These are phyloP conservation scores for Poeciliopsis turrubarensis DNA, from an alignment of 2,113 vertebrate species.

Conservation along the genomic window DNA sequence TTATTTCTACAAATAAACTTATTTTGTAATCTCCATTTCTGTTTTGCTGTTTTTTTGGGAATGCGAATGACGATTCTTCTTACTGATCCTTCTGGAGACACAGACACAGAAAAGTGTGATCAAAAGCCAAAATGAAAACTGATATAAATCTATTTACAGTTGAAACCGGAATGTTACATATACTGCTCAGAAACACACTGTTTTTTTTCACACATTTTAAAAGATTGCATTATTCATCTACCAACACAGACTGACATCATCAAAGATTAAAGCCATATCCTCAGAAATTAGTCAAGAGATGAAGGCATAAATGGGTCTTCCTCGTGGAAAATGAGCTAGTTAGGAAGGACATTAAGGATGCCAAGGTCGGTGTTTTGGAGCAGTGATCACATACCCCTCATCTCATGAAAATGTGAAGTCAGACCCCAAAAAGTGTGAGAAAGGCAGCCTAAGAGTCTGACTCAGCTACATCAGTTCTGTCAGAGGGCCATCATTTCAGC, in stretches of 20 bases:
- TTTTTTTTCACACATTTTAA: too few relatives aligned
- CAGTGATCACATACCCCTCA: not conserved
- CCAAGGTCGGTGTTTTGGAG: not conserved
- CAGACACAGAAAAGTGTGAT: not conserved
- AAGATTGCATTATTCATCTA: too few relatives aligned
- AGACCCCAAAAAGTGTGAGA: not conserved
- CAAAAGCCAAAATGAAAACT: not conserved
- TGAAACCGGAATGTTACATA: too few relatives aligned
- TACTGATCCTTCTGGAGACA: not conserved
- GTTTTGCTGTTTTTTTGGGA: conserved; percentile 9
- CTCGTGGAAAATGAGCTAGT: not conserved
- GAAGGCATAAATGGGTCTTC: too few relatives aligned
- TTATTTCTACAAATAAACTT: conserved; percentile 74
- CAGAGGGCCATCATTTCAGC: not conserved
- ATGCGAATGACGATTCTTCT: not conserved
- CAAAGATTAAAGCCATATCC: not conserved
- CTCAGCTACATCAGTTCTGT: not conserved
- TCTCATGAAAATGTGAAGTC: not conserved
- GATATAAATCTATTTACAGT: not conserved
- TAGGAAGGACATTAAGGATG: not conserved
- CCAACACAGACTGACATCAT: not conserved
- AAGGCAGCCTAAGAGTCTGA: not conserved
- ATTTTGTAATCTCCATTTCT: conserved; percentile 65
- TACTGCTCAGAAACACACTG: too few relatives aligned
- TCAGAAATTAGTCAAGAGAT: not conserved